Conservation (phyloP, 2,797 vertebrate species). For the Bryconaethiops microstoma region DNA sequence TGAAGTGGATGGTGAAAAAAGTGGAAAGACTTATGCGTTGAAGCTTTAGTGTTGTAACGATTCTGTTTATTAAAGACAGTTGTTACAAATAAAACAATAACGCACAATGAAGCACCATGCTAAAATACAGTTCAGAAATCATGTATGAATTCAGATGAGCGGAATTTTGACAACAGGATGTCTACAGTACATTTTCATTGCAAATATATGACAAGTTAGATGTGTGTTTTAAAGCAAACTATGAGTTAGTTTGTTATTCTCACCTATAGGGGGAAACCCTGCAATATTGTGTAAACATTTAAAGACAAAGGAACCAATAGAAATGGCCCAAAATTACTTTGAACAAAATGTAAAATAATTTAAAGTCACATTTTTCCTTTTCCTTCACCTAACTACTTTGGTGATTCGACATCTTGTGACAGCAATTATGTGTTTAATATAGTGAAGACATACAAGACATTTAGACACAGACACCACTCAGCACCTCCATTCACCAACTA, state of each 20-base stretch:
- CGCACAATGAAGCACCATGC: not conserved
- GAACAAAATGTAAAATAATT: not conserved
- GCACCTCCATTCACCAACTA: not conserved
- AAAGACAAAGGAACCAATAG: not conserved
- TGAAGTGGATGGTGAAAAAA: not conserved
- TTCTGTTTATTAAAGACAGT: not conserved
- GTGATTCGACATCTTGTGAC: not conserved
- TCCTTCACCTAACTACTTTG: not conserved
- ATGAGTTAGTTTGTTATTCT: not conserved
- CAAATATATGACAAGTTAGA: not conserved
- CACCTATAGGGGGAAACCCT: no score
- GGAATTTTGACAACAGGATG: not conserved
- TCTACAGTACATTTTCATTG: not conserved
- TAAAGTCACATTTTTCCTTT: not conserved
- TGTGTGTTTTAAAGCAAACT: not conserved
- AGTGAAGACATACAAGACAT: not conserved
- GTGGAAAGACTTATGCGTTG: not conserved
- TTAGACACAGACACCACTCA: not conserved
- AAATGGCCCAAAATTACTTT: not conserved
- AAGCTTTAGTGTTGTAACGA: not conserved
- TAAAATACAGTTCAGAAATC: not conserved
- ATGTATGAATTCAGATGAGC: not conserved
- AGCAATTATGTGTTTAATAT: not conserved
- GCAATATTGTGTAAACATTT: not conserved
- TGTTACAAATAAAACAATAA: not conserved